Evolutionary conservation across 2,797 vertebrate genomes (phyloP), one percentile per base, ranked within the genome.

Genomic region (Orientallactaga sibirica): DNA sequence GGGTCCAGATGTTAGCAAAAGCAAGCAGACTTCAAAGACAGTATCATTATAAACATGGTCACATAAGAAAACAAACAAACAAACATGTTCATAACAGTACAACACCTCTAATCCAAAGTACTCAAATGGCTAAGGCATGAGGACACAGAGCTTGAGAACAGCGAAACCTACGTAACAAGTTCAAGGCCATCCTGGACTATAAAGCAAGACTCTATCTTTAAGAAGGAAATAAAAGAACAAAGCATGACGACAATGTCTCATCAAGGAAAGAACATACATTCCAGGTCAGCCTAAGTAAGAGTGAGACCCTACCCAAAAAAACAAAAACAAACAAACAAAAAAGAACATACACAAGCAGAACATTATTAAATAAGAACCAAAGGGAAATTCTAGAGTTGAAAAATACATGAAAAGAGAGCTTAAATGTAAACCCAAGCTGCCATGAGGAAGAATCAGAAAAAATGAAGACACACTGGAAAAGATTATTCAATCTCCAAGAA

Each of bases 11-110:
- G 15, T 70, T 68, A 48, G 52, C 24, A 86, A 37, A 89, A 18
- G 20, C 55, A 83, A 37, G 70, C 14, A 86, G 37, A 94, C 77
- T 62, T 94, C 33, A 75, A 93, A 82, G 11, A 43, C 71, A 75
- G 29, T 88, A 58, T 33, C 4, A 80, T 37, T 74, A 55, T 70
- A 90, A 90, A 75, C 68, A 71, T 20, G n/a, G 37, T 86, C n/a
- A 67, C 70, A 88, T n/a, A 52, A 68, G 68, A n/a, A 70, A 68
- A 83, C 2, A 37, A 37, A 37, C 33, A 37, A 37, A 37, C 22
- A 67, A 2, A 7, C n/a, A 27, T 70, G 41, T n/a, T 67, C 52
- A 7, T 48, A 48, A 48, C 8, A 48, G 8, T 48, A 48, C 1
- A 48, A 48, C 48, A 48, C 48, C 48, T 48, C 8, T 48, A 48